phyloP scores from a whole-genome alignment of 2,888 invertebrate genomes.

The Lasioglossum malachurum region DNA sequence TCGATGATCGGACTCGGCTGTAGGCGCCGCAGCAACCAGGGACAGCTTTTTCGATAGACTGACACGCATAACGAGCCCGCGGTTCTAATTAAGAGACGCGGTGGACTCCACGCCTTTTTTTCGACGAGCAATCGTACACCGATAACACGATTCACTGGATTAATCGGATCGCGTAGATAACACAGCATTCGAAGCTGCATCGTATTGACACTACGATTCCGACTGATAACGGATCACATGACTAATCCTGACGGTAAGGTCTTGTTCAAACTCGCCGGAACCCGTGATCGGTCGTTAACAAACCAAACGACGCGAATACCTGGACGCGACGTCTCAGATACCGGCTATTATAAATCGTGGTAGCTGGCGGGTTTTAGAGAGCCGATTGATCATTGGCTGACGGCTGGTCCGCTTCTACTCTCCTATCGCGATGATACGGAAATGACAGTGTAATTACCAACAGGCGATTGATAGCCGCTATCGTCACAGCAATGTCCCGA shows the following conservation, averaged over 20 bases:
- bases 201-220: slow-evolving; percentile 39
- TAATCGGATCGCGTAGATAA: slow-evolving; percentile 54
- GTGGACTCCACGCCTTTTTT: slow-evolving; percentile 43
- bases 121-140: slow-evolving; percentile 49
- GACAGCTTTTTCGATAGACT: slow-evolving; percentile 27
- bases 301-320: neutral
- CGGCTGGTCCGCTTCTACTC: neutral
- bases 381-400: neutral
- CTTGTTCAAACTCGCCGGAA: neutral
- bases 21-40: neutral
- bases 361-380: neutral
- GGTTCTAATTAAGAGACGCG: slow-evolving; percentile 32
- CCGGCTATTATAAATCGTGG: neutral
- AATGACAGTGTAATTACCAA: neutral
- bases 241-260: slow-evolving; percentile 11
- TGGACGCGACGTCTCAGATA: neutral
- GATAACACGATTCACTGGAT: slow-evolving; percentile 66
- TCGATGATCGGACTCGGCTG: neutral
- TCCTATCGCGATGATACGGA: slow-evolving; percentile 1
- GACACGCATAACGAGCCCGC: slow-evolving; percentile 13
- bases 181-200: slow-evolving; percentile 22
- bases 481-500: neutral
- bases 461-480: neutral
- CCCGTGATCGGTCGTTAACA: neutral
- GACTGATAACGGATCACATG: slow-evolving; percentile 53